A percentile compares a stretch with the other conserved stretches of the same genome.
Evolutionary conservation across 2,888 invertebrate species (phyloP).

Genomic region (Drosophila rubida): DNA sequence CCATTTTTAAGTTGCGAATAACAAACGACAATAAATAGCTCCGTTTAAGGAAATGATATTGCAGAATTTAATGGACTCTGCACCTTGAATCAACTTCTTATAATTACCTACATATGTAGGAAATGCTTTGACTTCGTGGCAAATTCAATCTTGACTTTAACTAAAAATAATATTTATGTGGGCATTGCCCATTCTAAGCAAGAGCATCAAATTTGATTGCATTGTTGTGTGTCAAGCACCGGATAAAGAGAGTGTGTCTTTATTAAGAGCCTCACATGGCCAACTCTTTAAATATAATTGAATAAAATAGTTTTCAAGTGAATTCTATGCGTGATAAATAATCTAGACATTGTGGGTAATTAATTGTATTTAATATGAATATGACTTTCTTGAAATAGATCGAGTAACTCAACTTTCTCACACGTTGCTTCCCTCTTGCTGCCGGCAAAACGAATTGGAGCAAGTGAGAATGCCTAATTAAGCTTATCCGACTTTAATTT

Average conservation of each 20-base stretch:
- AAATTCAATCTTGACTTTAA: neutral
- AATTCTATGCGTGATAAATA: neutral
- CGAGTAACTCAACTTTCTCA: constrained; percentile 30
- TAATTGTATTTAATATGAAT: no score
- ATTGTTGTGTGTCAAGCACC: neutral
- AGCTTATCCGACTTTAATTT: neutral
- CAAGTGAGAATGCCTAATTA: neutral
- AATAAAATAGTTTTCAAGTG: neutral
- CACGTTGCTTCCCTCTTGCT: constrained; percentile 50
- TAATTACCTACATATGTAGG: neutral
- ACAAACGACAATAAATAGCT: neutral
- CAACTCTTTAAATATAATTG: neutral
- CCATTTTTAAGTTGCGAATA: neutral
- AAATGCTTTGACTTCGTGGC: neutral
- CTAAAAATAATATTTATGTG: neutral
- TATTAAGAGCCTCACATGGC: neutral
- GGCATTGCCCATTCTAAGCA: no score
- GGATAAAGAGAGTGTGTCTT: neutral
- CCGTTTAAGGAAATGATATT: neutral
- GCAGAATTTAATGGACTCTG: neutral
- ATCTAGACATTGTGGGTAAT: no score
- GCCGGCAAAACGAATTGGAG: constrained; percentile 11
- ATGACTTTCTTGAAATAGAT: no score
- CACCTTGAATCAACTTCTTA: neutral
- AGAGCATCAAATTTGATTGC: neutral